Evolutionary conservation across 2,113 vertebrate species (phyloP), one percentile per base, ranked within the genome.

Genomic region (Halichoeres trimaculatus): DNA sequence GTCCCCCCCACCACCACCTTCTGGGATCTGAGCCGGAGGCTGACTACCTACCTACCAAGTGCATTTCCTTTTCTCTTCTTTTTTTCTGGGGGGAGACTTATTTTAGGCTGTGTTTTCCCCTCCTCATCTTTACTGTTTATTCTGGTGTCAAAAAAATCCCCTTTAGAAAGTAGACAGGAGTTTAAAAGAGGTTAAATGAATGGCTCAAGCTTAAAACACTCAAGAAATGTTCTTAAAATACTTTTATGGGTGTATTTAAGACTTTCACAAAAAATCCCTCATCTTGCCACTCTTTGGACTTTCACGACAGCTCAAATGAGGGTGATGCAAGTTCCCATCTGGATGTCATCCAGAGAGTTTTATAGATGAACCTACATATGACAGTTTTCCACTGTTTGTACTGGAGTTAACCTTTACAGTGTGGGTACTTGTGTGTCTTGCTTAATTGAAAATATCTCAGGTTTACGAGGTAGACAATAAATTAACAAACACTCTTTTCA

Each of bases 31-130:
- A 78, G 79, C 74, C 70, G 72, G 59, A 85, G 83, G 75, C 77
- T 83, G 74, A 81, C 83, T 94, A 94, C 92, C 94, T 94, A 91
- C 91, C 89, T 88, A 84, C 81, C 83, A 85, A 73, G 70, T 72
- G 56, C 34, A 34, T 81, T 81, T 69, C 20, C 36, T 10, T 53
- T 78, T 72, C 88, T 64, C 55, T 56, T 52, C 53, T 59, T 60
- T 59, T 60, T 80, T 45, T 79, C 58, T 62, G 14, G 26, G 67
- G 41, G 22, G 73, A 67, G 59, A 35, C 85, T 89, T 89, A 88
- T 92, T 89, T 89, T 77, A 50, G 84, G 80, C 79, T 68, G 24
- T 81, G 81, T 84, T 85, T 88, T 89, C 85, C 81, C 84, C 85
- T 88, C 79, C 83, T 90, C 86, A 84, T 92, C 79, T 91, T 87